Evolutionary conservation across 1,140 invertebrate genomes (phyloP).

Genomic region (Magallana angulata): DNA sequence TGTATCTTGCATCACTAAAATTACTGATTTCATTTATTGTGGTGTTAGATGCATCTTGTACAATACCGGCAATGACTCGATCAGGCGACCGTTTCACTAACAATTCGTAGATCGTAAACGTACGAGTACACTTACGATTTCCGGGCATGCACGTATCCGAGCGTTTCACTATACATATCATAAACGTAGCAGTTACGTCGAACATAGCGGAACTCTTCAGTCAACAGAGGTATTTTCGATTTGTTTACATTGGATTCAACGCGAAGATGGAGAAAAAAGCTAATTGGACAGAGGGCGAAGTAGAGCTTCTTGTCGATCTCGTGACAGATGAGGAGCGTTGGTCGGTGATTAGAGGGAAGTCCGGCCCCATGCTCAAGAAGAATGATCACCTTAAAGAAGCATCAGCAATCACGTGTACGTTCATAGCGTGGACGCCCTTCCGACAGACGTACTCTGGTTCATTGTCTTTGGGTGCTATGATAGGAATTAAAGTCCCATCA

Average conservation of each 20-base stretch:
- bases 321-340: neutral
- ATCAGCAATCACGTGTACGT: too few relatives aligned
- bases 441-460: too few relatives aligned
- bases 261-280: neutral
- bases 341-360: neutral
- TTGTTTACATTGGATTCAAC: too few relatives aligned
- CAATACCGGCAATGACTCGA: neutral
- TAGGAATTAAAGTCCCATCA: too few relatives aligned
- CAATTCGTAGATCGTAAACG: neutral
- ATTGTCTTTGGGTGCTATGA: too few relatives aligned
- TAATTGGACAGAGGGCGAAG: neutral
- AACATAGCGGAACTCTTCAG: neutral
- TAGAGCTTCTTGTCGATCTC: neutral
- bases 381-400: too few relatives aligned
- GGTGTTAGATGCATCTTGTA: neutral
- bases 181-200: neutral
- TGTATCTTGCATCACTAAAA: conserved; percentile 61
- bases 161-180: neutral
- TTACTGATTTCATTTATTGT: conserved; percentile 49
- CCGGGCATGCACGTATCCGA: too few relatives aligned
- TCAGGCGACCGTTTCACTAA: neutral
- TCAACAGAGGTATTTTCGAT: neutral
- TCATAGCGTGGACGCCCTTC: neutral
- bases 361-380: neutral
- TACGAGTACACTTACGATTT: too few relatives aligned